Percentiles rank a stretch among this genome's conserved stretches.
These are phyloP conservation scores for Drosophila peninsularis DNA, from an alignment of 2,888 invertebrate genomes.

Conservation along the genomic window DNA sequence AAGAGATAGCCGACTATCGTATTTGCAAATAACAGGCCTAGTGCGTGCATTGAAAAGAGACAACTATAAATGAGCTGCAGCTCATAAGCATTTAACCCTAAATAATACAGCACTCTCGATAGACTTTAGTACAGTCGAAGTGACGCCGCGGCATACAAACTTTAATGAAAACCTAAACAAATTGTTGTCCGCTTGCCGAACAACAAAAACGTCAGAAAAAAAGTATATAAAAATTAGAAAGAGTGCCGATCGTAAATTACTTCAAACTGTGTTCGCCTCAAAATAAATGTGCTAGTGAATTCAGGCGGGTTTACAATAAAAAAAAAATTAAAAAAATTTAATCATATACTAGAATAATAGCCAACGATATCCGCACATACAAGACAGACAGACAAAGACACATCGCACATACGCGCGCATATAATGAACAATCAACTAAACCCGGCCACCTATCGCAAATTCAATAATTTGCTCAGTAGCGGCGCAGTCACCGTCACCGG, in stretches of 20 bases:
- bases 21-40: slow-evolving; percentile 12
- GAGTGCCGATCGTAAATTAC: slow-evolving; percentile 6
- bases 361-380: slow-evolving; percentile 35
- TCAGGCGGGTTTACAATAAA: slow-evolving; percentile 13
- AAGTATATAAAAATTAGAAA: slow-evolving; percentile 23
- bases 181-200: slow-evolving; percentile 49
- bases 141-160: slow-evolving; percentile 71
- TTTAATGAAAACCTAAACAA: slow-evolving; percentile 50
- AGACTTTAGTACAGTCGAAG: slow-evolving; percentile 77
- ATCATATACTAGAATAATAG: slow-evolving; percentile 51
- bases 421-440: slow-evolving; percentile 83
- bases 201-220: slow-evolving; percentile 22
- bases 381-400: slow-evolving; percentile 5
- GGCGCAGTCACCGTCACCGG: slow-evolving; percentile 85
- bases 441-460: slow-evolving; percentile 84
- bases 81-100: slow-evolving; percentile 71
- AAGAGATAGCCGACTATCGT: slow-evolving; percentile 24
- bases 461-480: slow-evolving; percentile 84
- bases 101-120: slow-evolving; percentile 74
- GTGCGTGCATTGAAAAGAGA: slow-evolving; percentile 41
- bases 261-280: slow-evolving; percentile 6
- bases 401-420: slow-evolving; percentile 14
- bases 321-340: slow-evolving; percentile 11
- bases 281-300: slow-evolving; percentile 22
- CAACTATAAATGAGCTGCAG: slow-evolving; percentile 9